Evolutionary conservation across 2,113 vertebrate species (phyloP), one percentile per base, ranked within the genome.

Genomic region (Halichoeres trimaculatus): DNA sequence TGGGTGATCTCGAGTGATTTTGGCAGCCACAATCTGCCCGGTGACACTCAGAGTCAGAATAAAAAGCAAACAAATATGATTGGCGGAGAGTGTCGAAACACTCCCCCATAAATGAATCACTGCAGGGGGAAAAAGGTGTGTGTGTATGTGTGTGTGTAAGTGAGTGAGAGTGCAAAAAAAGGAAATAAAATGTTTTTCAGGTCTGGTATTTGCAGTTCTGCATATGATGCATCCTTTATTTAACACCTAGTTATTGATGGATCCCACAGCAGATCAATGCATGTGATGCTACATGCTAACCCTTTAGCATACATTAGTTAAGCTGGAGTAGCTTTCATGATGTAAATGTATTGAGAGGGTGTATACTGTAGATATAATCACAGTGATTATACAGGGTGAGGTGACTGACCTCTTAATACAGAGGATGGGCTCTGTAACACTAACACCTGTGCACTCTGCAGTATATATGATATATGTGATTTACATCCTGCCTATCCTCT

Each of bases 1-100:
- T 79, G 70, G 77, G 78, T 75, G 67, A 84, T 48, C n/a, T 48
- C 77, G 75, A 86, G 72, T 52, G 38, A 62, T 75, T 87, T 76
- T 74, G 62, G 76, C 60, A 63, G 81, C 45, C 47, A 34, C 35
- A 68, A 81, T 80, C 82, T 67, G 67, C 74, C 70, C 20, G 5
- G 81, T 47, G 68, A 89, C 89, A 74, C 75, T 77, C 77, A 24
- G 57, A 60, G 51, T 81, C 67, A 79, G 72, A 78, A 80, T 70
- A 78, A 48, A 20, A 43, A 48, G 19, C n/a, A 48, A 78, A 85
- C 79, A 84, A 74, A 83, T 70, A 43, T 76, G 74, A 87, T 70
- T 81, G 73, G n/a, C 41, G n/a, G 34, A 68, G 38, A 57, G 51
- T 11, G 16, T 38, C 19, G 10, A 10, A n/a, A 48, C 45, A 48